Conservation (phyloP, 2,113 vertebrate genomes). For the Oryctolagus cuniculus region mOryCun1.1 NC_091434.1:88431001-88431500, state of each 20-base stretch:
- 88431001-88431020: too few relatives aligned
- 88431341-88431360: background rate
- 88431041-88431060: too few relatives aligned
- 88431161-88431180: background rate
- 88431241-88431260: background rate
- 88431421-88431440: background rate
- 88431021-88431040: too few relatives aligned
- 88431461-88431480: background rate
- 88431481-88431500: background rate
- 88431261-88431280: background rate
- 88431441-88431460: background rate
- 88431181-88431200: background rate
- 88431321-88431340: slow-evolving; percentile 2
- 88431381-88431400: background rate
- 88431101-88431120: too few relatives aligned
- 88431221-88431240: background rate
- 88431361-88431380: background rate
- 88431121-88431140: background rate
- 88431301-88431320: background rate
- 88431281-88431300: background rate
- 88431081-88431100: too few relatives aligned
- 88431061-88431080: too few relatives aligned
- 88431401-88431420: background rate
- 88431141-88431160: background rate
- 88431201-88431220: background rate